Evolutionary conservation across 2,888 invertebrate species (phyloP).

Genomic region (Azorinus chamasolen): DNA sequence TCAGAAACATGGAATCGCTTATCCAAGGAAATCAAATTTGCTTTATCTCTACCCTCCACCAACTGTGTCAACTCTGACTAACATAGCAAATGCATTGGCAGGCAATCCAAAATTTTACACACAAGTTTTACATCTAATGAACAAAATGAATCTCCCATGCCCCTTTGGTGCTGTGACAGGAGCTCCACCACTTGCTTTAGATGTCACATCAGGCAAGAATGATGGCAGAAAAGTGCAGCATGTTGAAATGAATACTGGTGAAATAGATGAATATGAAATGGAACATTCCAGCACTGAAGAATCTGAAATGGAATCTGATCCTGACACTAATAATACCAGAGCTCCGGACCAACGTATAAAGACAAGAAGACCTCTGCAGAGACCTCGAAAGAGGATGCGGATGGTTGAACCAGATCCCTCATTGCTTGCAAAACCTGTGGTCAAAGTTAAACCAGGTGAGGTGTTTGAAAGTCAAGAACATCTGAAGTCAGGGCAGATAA

Average conservation of each 20-base stretch:
- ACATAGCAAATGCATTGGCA: conserved; percentile 92
- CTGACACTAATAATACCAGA: conserved; percentile 81
- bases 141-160: conserved; percentile 95
- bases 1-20: conserved; percentile 64
- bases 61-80: conserved; percentile 91
- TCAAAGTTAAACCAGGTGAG: conserved; percentile 72
- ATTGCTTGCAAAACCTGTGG: conserved; percentile 24
- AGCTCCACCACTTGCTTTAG: conserved; percentile 74
- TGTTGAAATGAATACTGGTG: conserved; percentile 25
- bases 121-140: conserved; percentile 95
- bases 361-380: conserved; percentile 18
- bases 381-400: conserved; percentile 87
- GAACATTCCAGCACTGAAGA: conserved; percentile 86
- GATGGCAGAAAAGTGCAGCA: neutral
- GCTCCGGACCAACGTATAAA: neutral
- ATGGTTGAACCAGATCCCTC: conserved; percentile 62
- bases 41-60: conserved; percentile 93
- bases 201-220: neutral
- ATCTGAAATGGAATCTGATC: conserved; percentile 90
- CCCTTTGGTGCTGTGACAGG: conserved; percentile 90
- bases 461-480: conserved; percentile 84
- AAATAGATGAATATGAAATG: conserved; percentile 71
- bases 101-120: conserved; percentile 94
- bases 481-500: conserved; percentile 65
- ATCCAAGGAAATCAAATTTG: conserved; percentile 84